Evolutionary conservation across 92 coral and sea anemone genomes (phyloP).

Genomic region (Siderastrea radians): DNA sequence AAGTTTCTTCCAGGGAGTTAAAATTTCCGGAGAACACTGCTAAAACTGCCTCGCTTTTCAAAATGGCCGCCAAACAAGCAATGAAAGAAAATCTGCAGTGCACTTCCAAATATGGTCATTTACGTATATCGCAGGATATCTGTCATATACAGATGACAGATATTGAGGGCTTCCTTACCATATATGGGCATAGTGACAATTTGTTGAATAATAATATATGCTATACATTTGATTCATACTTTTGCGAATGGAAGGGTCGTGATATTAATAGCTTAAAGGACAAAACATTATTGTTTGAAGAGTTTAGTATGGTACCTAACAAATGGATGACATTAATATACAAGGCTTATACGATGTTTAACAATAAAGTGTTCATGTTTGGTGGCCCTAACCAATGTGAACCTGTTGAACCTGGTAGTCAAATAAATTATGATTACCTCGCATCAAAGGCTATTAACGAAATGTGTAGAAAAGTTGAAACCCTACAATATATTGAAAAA

Average conservation of each 20-base stretch:
- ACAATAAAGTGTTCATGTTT: constrained; percentile 18
- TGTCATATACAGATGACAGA: too few relatives aligned
- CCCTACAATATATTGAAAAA: constrained; percentile 16
- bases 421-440: constrained; percentile 40
- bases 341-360: constrained; percentile 9
- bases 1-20: too few relatives aligned
- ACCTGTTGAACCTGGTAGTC: constrained; percentile 43
- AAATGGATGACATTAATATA: constrained; percentile 48
- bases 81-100: too few relatives aligned
- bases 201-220: too few relatives aligned
- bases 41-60: too few relatives aligned
- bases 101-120: too few relatives aligned
- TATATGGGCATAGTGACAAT: too few relatives aligned
- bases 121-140: too few relatives aligned
- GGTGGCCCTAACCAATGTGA: constrained; percentile 63
- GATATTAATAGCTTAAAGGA: constrained; percentile 17
- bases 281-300: constrained; percentile 29
- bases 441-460: constrained; percentile 11
- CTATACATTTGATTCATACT: constrained; percentile 16
- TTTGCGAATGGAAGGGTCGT: neutral
- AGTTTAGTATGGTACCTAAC: constrained; percentile 49
- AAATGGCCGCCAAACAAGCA: too few relatives aligned
- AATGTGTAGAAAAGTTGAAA: constrained; percentile 49
- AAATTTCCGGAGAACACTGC: too few relatives aligned
- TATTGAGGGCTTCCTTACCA: too few relatives aligned